Evolutionary conservation across 2,113 vertebrate genomes (phyloP).

Genomic region (Calidris pugnax): DNA sequence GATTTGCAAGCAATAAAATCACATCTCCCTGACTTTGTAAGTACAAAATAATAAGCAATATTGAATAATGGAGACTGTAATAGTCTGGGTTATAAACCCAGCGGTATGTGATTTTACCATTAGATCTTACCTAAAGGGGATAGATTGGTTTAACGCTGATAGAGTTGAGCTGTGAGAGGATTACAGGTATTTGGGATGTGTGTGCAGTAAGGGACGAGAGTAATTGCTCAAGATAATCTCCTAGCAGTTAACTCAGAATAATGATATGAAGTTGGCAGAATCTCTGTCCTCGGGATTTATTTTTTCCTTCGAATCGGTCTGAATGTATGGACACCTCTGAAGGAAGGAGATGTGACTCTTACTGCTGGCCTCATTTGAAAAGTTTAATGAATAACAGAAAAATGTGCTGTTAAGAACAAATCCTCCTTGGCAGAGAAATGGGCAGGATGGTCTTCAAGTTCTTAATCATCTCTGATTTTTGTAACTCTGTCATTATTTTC

Average conservation of each 20-base stretch:
- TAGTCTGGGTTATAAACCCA: constrained; percentile 1
- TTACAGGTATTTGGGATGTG: neutral
- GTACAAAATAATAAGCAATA: constrained; percentile 34
- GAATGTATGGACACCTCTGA: neutral
- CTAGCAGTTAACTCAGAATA: neutral
- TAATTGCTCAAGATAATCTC: constrained; percentile 11
- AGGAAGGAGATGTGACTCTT: neutral
- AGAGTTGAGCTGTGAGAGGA: neutral
- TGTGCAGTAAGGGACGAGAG: neutral
- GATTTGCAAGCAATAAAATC: constrained; percentile 42
- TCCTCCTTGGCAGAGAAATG: neutral
- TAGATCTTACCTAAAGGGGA: constrained; percentile 12
- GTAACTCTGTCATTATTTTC: constrained; percentile 31
- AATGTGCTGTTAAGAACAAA: neutral
- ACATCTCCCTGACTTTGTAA: constrained; percentile 34
- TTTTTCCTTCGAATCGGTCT: neutral
- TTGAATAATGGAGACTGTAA: constrained; percentile 17
- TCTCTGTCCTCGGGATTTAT: neutral
- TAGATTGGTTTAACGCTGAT: neutral
- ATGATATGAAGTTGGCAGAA: neutral
- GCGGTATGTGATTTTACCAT: constrained; percentile 6
- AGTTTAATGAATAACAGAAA: neutral
- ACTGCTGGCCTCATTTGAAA: neutral
- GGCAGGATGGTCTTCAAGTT: constrained; percentile 7
- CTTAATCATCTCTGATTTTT: constrained; percentile 35